phyloP scores from a whole-genome alignment of 2,797 vertebrate genomes.

The Syncerus caffer region DNA sequence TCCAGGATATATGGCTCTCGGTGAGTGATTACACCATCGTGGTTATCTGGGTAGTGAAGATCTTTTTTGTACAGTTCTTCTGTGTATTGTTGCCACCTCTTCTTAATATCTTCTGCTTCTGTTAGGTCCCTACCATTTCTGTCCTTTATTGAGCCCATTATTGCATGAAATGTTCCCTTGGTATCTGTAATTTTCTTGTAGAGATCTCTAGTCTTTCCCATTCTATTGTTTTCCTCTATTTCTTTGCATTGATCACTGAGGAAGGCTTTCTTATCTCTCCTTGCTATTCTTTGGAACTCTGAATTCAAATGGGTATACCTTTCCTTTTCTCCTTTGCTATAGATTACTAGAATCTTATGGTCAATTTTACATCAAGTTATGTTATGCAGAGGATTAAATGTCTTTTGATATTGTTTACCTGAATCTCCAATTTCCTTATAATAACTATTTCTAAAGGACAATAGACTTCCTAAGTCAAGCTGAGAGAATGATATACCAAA shows the following conservation, averaged over 20 bases:
- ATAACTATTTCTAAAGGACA: neutral
- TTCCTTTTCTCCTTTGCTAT: neutral
- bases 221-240: neutral
- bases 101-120: too few species aligned
- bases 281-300: neutral
- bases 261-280: neutral
- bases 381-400: neutral
- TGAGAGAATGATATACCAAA: neutral
- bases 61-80: too few species aligned
- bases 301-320: neutral
- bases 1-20: too few species aligned
- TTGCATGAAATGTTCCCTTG: neutral
- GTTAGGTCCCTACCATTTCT: too few species aligned
- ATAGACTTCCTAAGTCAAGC: neutral
- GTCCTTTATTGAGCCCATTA: neutral
- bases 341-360: constrained; percentile 47
- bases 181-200: neutral
- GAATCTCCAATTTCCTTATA: neutral
- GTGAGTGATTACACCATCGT: too few species aligned
- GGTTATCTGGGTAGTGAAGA: too few species aligned
- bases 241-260: neutral
- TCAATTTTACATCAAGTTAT: constrained; percentile 27
- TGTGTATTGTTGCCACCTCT: too few species aligned
- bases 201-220: neutral
- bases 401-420: constrained; percentile 6